A percentile compares a stretch with the other conserved stretches of the same genome.
phyloP scores from a whole-genome alignment of 2,113 vertebrate species.

The Lepisosteus oculatus region DNA sequence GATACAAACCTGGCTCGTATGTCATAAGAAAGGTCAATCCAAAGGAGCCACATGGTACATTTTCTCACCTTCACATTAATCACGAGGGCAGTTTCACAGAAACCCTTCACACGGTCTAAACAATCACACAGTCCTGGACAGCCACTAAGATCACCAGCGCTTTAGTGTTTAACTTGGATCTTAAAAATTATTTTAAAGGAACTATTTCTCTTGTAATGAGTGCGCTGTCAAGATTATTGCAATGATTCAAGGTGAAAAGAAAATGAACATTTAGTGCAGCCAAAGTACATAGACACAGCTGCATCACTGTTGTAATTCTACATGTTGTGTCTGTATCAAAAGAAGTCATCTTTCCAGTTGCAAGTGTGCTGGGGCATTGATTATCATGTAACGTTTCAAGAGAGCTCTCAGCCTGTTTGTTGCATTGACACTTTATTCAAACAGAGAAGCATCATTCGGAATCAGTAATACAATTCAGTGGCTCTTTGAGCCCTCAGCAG shows the following conservation, averaged over 20 bases:
- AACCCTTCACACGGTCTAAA: too few relatives aligned
- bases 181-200: too few relatives aligned
- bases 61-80: too few relatives aligned
- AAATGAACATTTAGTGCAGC: constrained; percentile 28
- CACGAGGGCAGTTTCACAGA: too few relatives aligned
- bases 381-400: constrained; percentile 62
- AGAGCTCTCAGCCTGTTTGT: constrained; percentile 32
- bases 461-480: constrained; percentile 49
- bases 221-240: too few relatives aligned
- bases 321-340: constrained; percentile 22
- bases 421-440: constrained; percentile 36
- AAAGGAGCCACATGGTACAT: too few relatives aligned
- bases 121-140: too few relatives aligned
- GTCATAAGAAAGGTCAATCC: too few relatives aligned
- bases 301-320: constrained; percentile 11
- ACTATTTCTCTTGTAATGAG: too few relatives aligned
- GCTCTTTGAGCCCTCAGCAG: constrained; percentile 55
- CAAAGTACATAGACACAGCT: constrained; percentile 7
- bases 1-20: too few relatives aligned
- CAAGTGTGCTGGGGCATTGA: constrained; percentile 26
- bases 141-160: too few relatives aligned
- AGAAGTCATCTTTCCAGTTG: constrained; percentile 40
- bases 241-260: background rate
- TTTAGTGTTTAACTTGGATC: too few relatives aligned
- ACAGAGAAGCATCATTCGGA: constrained; percentile 56